Base-by-base conservation (phyloP, 2,113 vertebrate genomes). In the Aphyosemion australe region DNA sequence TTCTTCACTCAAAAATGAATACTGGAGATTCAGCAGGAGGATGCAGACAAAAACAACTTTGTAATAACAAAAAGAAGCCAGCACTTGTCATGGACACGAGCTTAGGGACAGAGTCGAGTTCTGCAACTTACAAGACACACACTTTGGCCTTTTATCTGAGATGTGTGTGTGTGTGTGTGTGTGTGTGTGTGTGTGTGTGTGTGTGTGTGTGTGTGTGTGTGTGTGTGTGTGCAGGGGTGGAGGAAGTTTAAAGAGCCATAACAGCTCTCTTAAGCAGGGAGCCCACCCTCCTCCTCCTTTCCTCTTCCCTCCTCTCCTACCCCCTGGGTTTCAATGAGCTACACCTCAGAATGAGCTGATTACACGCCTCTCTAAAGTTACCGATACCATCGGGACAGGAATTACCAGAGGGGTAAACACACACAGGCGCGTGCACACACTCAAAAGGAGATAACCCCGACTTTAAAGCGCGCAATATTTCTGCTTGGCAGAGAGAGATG, bases 391-490 rank as follows among this genome's bases (percentile, higher is more conserved):
- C 88, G 74, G 85, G 80, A 88, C 84, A 85, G 83, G 84, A 86
- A 90, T 84, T 83, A 88, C 87, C 89, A 83, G 83, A 84, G 89
- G 89, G 87, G 85, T 87, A 88, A 89, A 90, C 87, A 89, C 81
- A 87, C 78, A 78, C 74, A 74, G 58, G 51, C 52, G 15, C 72
- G 26, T 62, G 66, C 57, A 74, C 47, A 75, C 64, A 71, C 62
- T n/a, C 41, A 39, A 69, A 69, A 84, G 59, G 7, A 84, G 81
- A 87, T 79, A 87, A 79, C 78, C 68, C 82, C 51, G 64, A 75
- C 76, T 85, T 85, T 70, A 82, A 88, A 87, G 74, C 74, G 65
- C 37, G 68, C 72, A 56, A 74, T 64, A 79, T 73, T 79, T 82
- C 72, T 79, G 65, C 66, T 66, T 72, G 63, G 55, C 61, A 19